These are phyloP conservation scores for Typhlichthys subterraneus DNA, from an alignment of 2,797 vertebrate genomes.

Conservation along the genomic window DNA sequence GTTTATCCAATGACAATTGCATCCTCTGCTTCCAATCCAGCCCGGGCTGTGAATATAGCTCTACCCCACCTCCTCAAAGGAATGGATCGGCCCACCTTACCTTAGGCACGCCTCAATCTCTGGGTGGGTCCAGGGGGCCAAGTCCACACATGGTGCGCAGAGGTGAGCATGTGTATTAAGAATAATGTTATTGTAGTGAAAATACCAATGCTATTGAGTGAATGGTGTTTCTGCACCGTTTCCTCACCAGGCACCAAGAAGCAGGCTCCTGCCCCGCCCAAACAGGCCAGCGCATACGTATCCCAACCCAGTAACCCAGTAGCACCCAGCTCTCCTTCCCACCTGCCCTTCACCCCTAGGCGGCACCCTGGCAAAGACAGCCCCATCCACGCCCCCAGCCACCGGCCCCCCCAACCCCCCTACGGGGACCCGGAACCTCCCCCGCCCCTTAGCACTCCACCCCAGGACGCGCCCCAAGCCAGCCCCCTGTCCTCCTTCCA, in stretches of 20 bases:
- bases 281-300: constrained; percentile 72
- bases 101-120: constrained; percentile 64
- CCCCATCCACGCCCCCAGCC: constrained; percentile 88
- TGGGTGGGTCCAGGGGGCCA: constrained; percentile 77
- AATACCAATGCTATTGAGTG: no score
- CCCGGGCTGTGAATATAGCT: constrained; percentile 73
- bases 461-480: constrained; percentile 53
- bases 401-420: constrained; percentile 91
- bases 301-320: constrained; percentile 57
- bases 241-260: constrained; percentile 88
- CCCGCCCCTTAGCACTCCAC: constrained; percentile 85
- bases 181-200: no score
- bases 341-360: constrained; percentile 75
- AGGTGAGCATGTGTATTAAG: constrained; percentile 71
- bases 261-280: constrained; percentile 83
- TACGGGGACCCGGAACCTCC: constrained; percentile 74
- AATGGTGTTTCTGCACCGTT: not conserved
- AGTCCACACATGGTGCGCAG: constrained; percentile 89
- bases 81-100: constrained; percentile 80
- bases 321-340: constrained; percentile 35
- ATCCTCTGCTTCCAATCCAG: constrained; percentile 56
- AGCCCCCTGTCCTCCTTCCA: constrained; percentile 48
- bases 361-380: constrained; percentile 80
- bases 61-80: constrained; percentile 80
- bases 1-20: constrained; percentile 31